A percentile compares a stretch with the other conserved stretches of the same genome.
phyloP scores from a whole-genome alignment of 2,797 vertebrate species.

The Tenualosa thibaudeaui region DNA sequence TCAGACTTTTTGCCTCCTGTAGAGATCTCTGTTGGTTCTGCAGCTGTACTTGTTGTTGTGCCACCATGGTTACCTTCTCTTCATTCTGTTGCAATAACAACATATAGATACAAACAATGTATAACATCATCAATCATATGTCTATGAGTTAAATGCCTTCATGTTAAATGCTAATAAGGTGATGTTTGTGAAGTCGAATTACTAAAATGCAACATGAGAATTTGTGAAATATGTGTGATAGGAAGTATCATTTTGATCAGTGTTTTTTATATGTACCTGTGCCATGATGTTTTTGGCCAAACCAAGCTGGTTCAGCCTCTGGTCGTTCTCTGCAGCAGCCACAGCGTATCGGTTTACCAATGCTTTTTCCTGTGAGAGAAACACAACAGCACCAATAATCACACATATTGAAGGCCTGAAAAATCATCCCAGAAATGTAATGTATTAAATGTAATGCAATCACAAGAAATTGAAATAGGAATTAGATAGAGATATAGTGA shows the following conservation, averaged over 20 bases:
- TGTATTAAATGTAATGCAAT: too few relatives aligned
- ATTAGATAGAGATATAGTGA: background rate
- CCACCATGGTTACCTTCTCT: constrained; percentile 74
- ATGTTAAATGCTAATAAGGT: background rate
- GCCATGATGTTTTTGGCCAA: constrained; percentile 81
- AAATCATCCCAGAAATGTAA: background rate
- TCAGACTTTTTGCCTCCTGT: constrained; percentile 68
- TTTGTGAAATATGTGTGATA: background rate
- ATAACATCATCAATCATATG: background rate
- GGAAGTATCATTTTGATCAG: background rate
- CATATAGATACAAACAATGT: constrained; percentile 18
- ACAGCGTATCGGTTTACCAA: constrained; percentile 80
- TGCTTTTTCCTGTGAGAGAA: constrained; percentile 81
- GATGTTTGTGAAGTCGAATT: background rate
- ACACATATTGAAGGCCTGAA: background rate
- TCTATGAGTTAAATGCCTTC: background rate
- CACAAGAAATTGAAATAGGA: background rate
- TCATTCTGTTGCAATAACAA: constrained; percentile 78
- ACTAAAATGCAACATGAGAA: background rate
- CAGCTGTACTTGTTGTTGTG: constrained; percentile 70
- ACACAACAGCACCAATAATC: constrained; percentile 21
- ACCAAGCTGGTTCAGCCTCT: constrained; percentile 84
- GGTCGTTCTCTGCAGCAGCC: constrained; percentile 76
- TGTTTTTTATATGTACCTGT: constrained; percentile 73
- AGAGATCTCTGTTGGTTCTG: constrained; percentile 62